Percentiles rank a stretch among this genome's conserved stretches.
These are phyloP conservation scores for Cyrtonyx montezumae DNA, from an alignment of 2,113 vertebrate genomes.

Conservation along the genomic window DNA sequence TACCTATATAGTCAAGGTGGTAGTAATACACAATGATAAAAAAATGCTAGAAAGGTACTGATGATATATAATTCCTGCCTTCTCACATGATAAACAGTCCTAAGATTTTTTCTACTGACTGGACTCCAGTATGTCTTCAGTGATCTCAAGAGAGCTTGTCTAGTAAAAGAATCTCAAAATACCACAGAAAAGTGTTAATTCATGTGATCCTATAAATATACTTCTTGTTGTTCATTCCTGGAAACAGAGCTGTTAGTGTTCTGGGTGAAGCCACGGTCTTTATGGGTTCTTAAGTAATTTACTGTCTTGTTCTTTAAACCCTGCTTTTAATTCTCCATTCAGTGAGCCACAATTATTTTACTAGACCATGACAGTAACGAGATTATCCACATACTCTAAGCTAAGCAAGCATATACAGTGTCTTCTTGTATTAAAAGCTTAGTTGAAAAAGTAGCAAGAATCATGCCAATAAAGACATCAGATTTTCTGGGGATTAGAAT, in stretches of 20 bases:
- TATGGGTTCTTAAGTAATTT: background rate
- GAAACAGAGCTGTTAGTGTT: background rate
- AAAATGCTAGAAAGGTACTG: background rate
- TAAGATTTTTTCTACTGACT: background rate
- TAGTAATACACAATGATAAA: background rate
- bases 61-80: background rate
- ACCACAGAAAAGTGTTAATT: background rate
- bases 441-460: background rate
- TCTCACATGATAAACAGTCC: background rate
- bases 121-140: background rate
- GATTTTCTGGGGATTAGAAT: background rate
- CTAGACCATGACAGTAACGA: background rate
- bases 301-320: background rate
- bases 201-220: background rate
- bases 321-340: background rate
- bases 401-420: background rate
- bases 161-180: background rate
- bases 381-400: background rate
- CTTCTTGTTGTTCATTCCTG: background rate
- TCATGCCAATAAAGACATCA: background rate
- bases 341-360: background rate
- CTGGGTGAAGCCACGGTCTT: background rate
- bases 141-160: background rate
- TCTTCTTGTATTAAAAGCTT: background rate
- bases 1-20: background rate